phyloP scores from a whole-genome alignment of 1,140 invertebrate species.

The Phymastichus coffea region DNA sequence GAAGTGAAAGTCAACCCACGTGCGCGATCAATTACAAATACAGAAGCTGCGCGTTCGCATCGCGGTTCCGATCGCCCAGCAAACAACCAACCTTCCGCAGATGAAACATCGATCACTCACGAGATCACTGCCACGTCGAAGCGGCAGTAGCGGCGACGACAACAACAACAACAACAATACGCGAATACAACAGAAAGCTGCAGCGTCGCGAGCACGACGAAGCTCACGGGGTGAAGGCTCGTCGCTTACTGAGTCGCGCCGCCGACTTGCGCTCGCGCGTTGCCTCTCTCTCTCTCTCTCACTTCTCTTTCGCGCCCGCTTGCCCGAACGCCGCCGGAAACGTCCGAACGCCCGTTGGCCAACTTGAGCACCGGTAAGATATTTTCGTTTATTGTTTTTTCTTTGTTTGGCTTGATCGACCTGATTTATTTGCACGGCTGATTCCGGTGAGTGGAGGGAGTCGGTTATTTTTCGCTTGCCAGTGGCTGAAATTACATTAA shows the following conservation, averaged over 20 bases:
- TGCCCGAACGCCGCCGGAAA: slow-evolving; percentile 35
- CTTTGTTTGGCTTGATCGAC: slow-evolving; percentile 23
- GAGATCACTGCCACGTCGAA: too few relatives aligned
- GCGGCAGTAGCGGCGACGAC: too few relatives aligned
- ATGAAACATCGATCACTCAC: too few relatives aligned
- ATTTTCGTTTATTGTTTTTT: too few relatives aligned
- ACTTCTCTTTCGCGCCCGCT: slow-evolving; percentile 26
- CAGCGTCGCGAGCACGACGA: slow-evolving; percentile 16
- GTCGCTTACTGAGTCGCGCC: slow-evolving; percentile 39
- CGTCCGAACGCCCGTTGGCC: slow-evolving; percentile 31
- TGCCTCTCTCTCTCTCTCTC: slow-evolving; percentile 27
- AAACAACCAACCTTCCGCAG: too few relatives aligned
- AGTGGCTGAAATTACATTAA: not conserved
- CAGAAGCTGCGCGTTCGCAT: too few relatives aligned
- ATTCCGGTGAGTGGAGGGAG: slow-evolving; percentile 25
- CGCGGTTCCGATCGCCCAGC: too few relatives aligned
- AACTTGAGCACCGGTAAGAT: slow-evolving; percentile 35
- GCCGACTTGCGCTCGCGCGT: not conserved
- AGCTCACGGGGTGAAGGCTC: slow-evolving; percentile 32
- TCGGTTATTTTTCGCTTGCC: slow-evolving; percentile 11
- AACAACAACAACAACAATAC: too few relatives aligned
- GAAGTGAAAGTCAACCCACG: too few relatives aligned
- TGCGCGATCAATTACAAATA: too few relatives aligned
- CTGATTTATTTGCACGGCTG: slow-evolving; percentile 31
- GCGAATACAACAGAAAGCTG: too few relatives aligned